These are phyloP conservation scores for Phodopus roborovskii DNA, from an alignment of 2,113 vertebrate species.

Conservation along the genomic window DNA sequence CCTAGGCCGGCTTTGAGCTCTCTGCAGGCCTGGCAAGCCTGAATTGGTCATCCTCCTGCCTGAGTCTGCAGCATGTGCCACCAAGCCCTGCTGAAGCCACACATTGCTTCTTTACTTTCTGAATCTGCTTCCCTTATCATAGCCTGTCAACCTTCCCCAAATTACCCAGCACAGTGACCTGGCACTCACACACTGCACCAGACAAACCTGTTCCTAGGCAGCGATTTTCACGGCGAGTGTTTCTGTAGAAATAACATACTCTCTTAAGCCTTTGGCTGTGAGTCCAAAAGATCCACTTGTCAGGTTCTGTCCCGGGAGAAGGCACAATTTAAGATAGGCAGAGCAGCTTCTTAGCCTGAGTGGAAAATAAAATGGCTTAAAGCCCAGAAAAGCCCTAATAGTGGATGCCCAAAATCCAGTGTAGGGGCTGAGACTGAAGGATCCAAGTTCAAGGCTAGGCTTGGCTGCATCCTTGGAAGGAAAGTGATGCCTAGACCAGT, in stretches of 20 bases:
- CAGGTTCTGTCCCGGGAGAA: not conserved
- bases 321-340: not conserved
- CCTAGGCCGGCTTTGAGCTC: not conserved
- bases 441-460: not conserved
- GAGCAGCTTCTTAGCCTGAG: not conserved
- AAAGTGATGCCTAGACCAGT: not conserved
- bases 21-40: not conserved
- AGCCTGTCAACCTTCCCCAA: not conserved
- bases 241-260: not conserved
- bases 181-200: not conserved
- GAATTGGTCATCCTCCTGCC: not conserved
- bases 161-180: not conserved
- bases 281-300: not conserved
- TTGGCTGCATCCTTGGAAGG: not conserved
- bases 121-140: not conserved
- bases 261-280: not conserved
- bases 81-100: not conserved
- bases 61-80: not conserved
- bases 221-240: not conserved
- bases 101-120: not conserved
- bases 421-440: not conserved
- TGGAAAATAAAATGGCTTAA: not conserved
- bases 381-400: not conserved
- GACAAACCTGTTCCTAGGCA: constrained; percentile 18
- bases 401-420: not conserved